A percentile compares a stretch with the other conserved stretches of the same genome.
Conservation (phyloP, 2,797 vertebrate species). For the Myotis pilosus region DNA sequence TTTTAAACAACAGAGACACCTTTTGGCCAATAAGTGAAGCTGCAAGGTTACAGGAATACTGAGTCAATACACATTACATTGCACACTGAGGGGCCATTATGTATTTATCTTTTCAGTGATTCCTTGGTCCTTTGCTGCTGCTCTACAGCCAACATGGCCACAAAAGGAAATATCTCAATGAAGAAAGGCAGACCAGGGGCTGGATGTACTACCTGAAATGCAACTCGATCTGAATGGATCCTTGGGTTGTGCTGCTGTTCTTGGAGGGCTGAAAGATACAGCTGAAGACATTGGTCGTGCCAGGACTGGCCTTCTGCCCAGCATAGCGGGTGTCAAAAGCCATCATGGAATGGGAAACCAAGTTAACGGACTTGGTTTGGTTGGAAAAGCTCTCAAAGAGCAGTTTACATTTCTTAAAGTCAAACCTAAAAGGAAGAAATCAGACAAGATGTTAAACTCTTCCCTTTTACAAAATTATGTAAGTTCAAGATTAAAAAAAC, state of each 20-base stretch:
- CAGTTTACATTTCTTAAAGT: constrained; percentile 98
- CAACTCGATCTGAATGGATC: constrained; percentile 94
- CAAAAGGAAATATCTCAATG: background rate
- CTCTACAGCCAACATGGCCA: background rate
- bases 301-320: constrained; percentile 72
- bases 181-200: background rate
- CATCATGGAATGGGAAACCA: constrained; percentile 98
- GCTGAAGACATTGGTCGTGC: constrained; percentile 89
- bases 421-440: constrained; percentile 87
- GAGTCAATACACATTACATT: accelerated
- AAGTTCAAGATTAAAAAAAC: background rate
- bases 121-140: background rate
- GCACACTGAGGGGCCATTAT: background rate
- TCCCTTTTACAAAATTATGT: constrained; percentile 11
- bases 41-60: background rate
- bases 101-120: background rate
- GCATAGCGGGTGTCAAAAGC: constrained; percentile 93
- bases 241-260: constrained; percentile 88
- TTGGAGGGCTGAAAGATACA: constrained; percentile 96
- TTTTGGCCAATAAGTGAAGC: constrained; percentile 75
- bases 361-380: constrained; percentile 93
- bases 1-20: constrained; percentile 76
- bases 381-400: constrained; percentile 98
- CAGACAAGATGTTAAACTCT: background rate
- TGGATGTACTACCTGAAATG: constrained; percentile 90